Conservation (phyloP, 1,140 invertebrate species). For the Zophobas atratus region DNA sequence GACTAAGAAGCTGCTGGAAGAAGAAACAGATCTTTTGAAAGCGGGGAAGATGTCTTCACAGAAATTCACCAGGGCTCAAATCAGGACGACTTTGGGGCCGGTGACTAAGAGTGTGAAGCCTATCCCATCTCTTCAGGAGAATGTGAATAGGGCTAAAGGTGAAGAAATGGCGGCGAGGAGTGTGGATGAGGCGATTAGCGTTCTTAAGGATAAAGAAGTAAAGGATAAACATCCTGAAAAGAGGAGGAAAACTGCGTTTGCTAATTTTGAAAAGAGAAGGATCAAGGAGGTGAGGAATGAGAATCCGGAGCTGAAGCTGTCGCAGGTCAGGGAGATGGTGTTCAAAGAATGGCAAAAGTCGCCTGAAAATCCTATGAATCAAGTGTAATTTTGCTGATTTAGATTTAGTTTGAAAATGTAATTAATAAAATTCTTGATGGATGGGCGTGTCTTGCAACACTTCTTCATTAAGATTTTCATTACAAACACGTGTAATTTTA, state of each 20-base stretch:
- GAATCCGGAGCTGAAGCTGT: conserved; percentile 89
- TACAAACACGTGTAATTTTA: no score
- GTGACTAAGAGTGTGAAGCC: conserved; percentile 57
- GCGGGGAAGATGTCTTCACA: conserved; percentile 76
- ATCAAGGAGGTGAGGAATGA: conserved; percentile 90
- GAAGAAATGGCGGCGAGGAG: conserved; percentile 88
- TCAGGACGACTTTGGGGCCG: conserved; percentile 68
- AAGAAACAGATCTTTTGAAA: conserved; percentile 85
- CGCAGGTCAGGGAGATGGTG: conserved; percentile 84
- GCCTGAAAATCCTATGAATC: conserved; percentile 93
- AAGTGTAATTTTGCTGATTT: no score
- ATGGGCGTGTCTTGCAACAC: no score
- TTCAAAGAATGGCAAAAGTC: conserved; percentile 96
- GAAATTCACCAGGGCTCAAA: conserved; percentile 91
- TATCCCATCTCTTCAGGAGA: conserved; percentile 51
- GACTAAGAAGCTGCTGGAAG: conserved; percentile 87
- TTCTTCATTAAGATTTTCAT: no score
- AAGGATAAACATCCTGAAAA: conserved; percentile 92
- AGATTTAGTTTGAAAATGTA: no score
- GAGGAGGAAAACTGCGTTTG: conserved; percentile 90
- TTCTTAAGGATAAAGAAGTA: conserved; percentile 76
- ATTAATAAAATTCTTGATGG: no score
- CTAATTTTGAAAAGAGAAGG: conserved; percentile 87
- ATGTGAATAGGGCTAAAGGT: conserved; percentile 65
- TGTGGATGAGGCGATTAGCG: conserved; percentile 83